These are phyloP conservation scores for Manacus vitellinus DNA, from an alignment of 2,113 vertebrate species.

Conservation along the genomic window DNA sequence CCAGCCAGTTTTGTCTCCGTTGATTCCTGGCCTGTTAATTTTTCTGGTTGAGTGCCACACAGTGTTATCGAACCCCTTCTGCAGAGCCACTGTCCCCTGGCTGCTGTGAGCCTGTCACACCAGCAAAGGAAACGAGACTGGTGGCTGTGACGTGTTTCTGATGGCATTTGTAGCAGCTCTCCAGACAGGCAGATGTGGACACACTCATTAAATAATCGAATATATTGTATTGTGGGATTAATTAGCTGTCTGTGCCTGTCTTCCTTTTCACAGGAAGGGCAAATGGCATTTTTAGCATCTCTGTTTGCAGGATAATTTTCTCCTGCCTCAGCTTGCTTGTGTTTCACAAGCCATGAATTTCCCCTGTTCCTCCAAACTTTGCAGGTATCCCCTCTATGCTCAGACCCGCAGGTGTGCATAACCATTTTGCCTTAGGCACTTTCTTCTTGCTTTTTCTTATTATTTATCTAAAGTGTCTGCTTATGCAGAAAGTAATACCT, in stretches of 20 bases:
- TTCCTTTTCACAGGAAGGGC: neutral
- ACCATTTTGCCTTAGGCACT: neutral
- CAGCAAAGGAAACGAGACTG: neutral
- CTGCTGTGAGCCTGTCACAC: neutral
- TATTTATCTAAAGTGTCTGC: neutral
- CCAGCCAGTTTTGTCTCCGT: neutral
- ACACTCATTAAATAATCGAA: conserved; percentile 26
- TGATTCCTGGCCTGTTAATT: neutral
- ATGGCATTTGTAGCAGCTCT: neutral
- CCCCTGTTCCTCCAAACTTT: neutral
- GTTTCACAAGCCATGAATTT: neutral
- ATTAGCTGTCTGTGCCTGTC: neutral
- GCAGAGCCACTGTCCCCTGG: neutral
- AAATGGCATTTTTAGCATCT: neutral
- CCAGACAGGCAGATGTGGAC: neutral
- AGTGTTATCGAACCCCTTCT: neutral
- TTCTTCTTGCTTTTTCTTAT: neutral
- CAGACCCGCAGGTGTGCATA: neutral
- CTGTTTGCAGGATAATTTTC: neutral
- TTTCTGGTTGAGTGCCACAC: neutral
- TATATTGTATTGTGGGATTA: neutral
- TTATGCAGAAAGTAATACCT: neutral
- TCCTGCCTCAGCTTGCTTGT: neutral
- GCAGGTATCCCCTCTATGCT: neutral
- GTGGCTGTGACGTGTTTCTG: neutral